These are phyloP conservation scores for Denticeps clupeoides DNA, from an alignment of 2,797 vertebrate genomes.

Conservation along the genomic window DNA sequence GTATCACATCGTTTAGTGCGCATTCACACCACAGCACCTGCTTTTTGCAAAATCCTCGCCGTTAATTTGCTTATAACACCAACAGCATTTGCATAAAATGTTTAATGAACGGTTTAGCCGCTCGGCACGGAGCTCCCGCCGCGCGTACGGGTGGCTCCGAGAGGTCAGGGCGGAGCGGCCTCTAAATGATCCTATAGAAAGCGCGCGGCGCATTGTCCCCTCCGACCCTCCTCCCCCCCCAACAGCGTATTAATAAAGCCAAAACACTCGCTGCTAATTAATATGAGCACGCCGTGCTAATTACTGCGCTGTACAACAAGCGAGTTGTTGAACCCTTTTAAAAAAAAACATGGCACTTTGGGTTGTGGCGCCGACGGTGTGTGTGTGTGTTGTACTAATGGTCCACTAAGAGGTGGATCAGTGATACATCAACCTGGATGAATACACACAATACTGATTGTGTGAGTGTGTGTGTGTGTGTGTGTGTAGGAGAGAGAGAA, in stretches of 20 bases:
- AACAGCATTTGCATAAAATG: conserved; percentile 93
- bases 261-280: conserved; percentile 94
- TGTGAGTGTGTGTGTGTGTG: not conserved
- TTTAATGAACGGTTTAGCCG: conserved; percentile 81
- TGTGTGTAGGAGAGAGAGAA: no score
- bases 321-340: conserved; percentile 66
- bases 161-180: conserved; percentile 61
- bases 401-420: conserved; percentile 1
- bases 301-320: conserved; percentile 84
- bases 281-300: conserved; percentile 89
- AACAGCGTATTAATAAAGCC: conserved; percentile 86
- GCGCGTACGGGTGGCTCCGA: conserved; percentile 56
- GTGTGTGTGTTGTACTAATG: no score
- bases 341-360: conserved; percentile 49
- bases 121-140: conserved; percentile 59
- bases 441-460: not conserved
- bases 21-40: conserved; percentile 97
- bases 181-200: conserved; percentile 75
- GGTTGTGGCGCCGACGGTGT: conserved; percentile 29
- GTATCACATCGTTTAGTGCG: conserved; percentile 96
- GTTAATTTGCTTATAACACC: conserved; percentile 95
- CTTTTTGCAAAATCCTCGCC: conserved; percentile 77
- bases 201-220: conserved; percentile 50
- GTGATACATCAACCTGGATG: not conserved
- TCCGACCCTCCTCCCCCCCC: conserved; percentile 33